Percentiles rank a stretch among this genome's conserved stretches.
These are phyloP conservation scores for Acanthiza pusilla DNA, from an alignment of 2,797 vertebrate species.

Conservation along the genomic window DNA sequence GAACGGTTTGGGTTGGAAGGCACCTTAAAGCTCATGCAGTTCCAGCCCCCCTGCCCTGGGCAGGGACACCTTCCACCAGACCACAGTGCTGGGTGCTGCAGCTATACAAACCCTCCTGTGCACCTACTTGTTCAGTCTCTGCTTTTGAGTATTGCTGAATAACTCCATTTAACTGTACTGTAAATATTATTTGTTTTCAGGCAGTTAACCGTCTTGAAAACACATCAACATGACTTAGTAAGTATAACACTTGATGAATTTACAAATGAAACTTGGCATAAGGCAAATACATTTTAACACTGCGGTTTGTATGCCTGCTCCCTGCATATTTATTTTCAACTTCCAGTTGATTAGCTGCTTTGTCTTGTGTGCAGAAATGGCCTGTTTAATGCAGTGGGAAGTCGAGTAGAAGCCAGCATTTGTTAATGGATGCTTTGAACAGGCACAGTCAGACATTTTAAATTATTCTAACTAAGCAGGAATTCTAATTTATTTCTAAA, in stretches of 20 bases:
- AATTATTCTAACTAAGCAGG: slow-evolving; percentile 49
- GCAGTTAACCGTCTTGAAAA: slow-evolving; percentile 33
- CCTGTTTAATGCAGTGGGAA: slow-evolving; percentile 43
- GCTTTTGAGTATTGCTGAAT: background rate
- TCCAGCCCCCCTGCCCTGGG: too few species aligned
- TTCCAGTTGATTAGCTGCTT: slow-evolving; percentile 28
- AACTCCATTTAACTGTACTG: background rate
- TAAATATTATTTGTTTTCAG: slow-evolving; percentile 25
- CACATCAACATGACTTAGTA: background rate
- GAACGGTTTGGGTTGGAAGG: background rate
- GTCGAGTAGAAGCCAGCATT: background rate
- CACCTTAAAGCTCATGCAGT: background rate
- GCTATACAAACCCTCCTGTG: background rate
- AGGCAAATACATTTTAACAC: slow-evolving; percentile 22
- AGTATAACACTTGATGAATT: slow-evolving; percentile 29
- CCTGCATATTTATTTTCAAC: slow-evolving; percentile 40
- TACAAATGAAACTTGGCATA: slow-evolving; percentile 34
- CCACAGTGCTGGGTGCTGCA: background rate
- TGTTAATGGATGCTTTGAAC: slow-evolving; percentile 36
- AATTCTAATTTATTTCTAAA: slow-evolving; percentile 61
- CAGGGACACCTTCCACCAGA: background rate
- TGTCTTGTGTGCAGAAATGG: slow-evolving; percentile 31
- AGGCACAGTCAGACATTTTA: slow-evolving; percentile 34
- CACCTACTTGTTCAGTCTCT: background rate
- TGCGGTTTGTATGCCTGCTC: slow-evolving; percentile 30